Evolutionary conservation across 1,140 invertebrate genomes (phyloP).

Genomic region (Neotoxoptera formosana): DNA sequence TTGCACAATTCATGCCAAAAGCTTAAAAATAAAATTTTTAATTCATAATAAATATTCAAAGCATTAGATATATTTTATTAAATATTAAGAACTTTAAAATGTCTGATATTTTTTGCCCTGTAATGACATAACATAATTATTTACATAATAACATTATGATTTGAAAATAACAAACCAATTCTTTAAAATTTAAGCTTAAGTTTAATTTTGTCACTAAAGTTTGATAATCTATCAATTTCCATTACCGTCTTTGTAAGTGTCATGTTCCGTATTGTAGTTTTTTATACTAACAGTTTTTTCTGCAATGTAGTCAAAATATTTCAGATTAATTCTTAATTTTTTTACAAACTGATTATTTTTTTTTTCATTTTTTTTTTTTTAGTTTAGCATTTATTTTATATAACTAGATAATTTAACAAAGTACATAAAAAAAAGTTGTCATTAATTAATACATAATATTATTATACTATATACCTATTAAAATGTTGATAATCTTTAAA

Average conservation of each 20-base stretch:
- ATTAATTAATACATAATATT: neutral
- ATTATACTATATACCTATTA: neutral
- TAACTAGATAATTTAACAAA: neutral
- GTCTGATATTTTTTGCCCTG: neutral
- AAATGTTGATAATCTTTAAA: neutral
- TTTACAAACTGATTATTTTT: neutral
- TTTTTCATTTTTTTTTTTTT: neutral
- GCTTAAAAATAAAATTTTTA: neutral
- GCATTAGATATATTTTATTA: neutral
- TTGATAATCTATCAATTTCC: neutral
- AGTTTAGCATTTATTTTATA: neutral
- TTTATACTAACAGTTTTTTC: neutral
- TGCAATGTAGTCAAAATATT: neutral
- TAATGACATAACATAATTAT: neutral
- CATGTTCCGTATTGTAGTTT: neutral
- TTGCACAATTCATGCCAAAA: no score
- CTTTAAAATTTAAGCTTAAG: neutral
- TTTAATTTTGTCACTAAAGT: neutral
- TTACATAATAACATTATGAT: neutral
- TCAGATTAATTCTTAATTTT: neutral
- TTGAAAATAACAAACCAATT: neutral
- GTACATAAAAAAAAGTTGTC: neutral
- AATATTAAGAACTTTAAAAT: neutral
- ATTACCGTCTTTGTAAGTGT: neutral
- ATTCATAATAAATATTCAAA: neutral